Base-by-base conservation (phyloP, 2,888 invertebrate genomes). In the Mesodorylaimus sp. region DNA sequence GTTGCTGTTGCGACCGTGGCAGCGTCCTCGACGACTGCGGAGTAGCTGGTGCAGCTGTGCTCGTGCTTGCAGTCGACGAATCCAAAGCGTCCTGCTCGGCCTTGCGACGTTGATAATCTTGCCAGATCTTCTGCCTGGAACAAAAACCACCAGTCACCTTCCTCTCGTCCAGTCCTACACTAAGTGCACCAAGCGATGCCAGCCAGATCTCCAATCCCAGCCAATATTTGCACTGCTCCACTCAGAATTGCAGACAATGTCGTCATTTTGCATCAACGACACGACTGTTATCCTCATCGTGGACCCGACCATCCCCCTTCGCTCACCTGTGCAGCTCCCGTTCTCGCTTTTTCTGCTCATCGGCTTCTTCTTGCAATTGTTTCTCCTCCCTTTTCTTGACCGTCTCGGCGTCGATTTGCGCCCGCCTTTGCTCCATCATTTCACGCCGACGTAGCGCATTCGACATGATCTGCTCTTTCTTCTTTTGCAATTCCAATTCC, bases 111-210 rank as follows among this genome's bases (percentile, higher is more conserved):
- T 32, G 32, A 16, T 32, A 32, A 32, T 32, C 32, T 32, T 32
- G 10, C 10, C 7, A 32, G 7, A 32, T 16, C 32, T 32, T 32
- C 32, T 47, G 51, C 21, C 52, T 52, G 45, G 28, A 51, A 43
- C 29, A n/a, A 16, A 36, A 36, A 27, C n/a, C n/a, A n/a, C n/a
- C n/a, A n/a, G n/a, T n/a, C n/a, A n/a, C n/a, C n/a, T n/a, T n/a
- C n/a, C n/a, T n/a, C n/a, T n/a, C n/a, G n/a, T n/a, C n/a, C n/a
- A n/a, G n/a, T n/a, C n/a, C n/a, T n/a, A n/a, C n/a, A n/a, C n/a
- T n/a, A n/a, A n/a, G n/a, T n/a, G n/a, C n/a, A n/a, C n/a, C n/a
- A n/a, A n/a, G n/a, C n/a, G n/a, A n/a, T n/a, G n/a, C n/a, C n/a
- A n/a, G n/a, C n/a, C n/a, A n/a, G n/a, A n/a, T n/a, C n/a, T n/a